These are phyloP conservation scores for Danionella dracula DNA, from an alignment of 2,797 vertebrate species.

Conservation along the genomic window DNA sequence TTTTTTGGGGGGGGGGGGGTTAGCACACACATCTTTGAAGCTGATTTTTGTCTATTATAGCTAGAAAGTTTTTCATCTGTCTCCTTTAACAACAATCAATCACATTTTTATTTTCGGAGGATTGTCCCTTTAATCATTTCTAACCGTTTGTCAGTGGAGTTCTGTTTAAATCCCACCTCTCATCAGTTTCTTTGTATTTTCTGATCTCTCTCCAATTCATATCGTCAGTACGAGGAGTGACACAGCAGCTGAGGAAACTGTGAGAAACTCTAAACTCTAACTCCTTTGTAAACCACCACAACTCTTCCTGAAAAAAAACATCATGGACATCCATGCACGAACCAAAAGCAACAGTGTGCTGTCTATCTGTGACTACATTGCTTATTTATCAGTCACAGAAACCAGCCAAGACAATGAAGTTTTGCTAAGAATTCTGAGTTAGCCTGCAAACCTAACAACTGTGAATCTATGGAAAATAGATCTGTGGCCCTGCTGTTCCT, in stretches of 20 bases:
- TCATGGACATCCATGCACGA: too few relatives aligned
- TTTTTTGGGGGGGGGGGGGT: too few relatives aligned
- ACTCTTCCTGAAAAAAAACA: not conserved
- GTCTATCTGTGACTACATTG: not conserved
- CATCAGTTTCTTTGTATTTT: not conserved
- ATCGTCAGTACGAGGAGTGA: not conserved
- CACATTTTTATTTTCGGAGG: not conserved
- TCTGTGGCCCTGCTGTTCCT: not conserved
- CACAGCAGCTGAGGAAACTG: constrained; percentile 1
- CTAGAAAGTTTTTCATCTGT: too few relatives aligned
- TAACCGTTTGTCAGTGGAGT: not conserved
- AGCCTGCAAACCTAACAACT: too few relatives aligned
- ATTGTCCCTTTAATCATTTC: not conserved
- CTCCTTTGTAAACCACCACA: not conserved
- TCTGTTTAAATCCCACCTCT: not conserved
- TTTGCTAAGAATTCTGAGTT: too few relatives aligned
- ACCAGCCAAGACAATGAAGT: too few relatives aligned
- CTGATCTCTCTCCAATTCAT: not conserved
- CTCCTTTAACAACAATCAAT: too few relatives aligned
- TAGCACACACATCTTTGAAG: too few relatives aligned
- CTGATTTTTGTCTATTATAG: too few relatives aligned
- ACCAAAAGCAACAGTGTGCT: not conserved
- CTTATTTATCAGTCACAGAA: too few relatives aligned
- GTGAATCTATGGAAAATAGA: not conserved
- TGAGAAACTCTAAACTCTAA: not conserved